Conservation (phyloP, 2,888 invertebrate genomes). For the Nephrotoma guestfalica region DNA sequence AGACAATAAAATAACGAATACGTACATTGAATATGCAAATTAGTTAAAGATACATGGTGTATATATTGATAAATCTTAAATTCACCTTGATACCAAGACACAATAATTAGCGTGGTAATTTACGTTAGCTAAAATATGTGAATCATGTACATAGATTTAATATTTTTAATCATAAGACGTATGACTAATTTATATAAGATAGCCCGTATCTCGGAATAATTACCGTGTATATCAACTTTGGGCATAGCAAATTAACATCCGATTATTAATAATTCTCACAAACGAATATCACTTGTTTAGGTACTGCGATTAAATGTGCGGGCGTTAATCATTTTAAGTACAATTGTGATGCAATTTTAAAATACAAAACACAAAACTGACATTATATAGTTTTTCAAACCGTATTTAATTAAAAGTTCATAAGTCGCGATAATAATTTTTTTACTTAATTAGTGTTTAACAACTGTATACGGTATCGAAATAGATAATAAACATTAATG, state of each 20-base stretch:
- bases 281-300: background rate
- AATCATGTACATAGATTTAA: background rate
- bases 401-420: background rate
- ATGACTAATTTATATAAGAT: background rate
- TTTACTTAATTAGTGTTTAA: background rate
- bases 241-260: background rate
- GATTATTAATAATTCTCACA: background rate
- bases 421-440: background rate
- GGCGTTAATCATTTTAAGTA: background rate
- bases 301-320: background rate
- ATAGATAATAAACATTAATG: background rate
- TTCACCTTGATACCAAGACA: background rate
- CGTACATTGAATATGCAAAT: background rate
- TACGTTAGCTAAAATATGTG: background rate
- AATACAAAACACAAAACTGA: background rate
- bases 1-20: background rate
- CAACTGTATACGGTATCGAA: background rate
- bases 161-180: background rate
- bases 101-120: background rate
- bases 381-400: background rate
- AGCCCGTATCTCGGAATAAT: too few species aligned
- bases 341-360: background rate
- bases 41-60: background rate
- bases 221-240: too few species aligned
- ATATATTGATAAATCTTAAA: background rate